A percentile compares a stretch with the other conserved stretches of the same genome.
These are phyloP conservation scores for Macrophya alboannulata DNA, from an alignment of 2,888 invertebrate genomes.

Conservation along the genomic window DNA sequence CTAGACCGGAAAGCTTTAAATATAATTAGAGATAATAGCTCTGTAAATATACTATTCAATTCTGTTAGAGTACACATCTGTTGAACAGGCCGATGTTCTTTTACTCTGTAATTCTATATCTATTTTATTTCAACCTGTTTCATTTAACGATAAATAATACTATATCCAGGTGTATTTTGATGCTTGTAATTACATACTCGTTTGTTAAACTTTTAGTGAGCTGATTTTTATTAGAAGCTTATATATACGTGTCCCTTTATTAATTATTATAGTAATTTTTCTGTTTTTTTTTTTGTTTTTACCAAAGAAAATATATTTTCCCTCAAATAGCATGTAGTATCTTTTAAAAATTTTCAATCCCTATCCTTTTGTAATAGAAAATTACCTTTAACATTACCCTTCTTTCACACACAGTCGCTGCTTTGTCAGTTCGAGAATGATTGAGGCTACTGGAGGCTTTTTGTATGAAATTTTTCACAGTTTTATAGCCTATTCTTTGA, in stretches of 20 bases:
- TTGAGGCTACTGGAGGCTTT: background rate
- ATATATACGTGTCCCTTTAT: background rate
- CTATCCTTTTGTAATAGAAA: background rate
- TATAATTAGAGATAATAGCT: conserved; percentile 52
- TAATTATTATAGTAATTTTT: background rate
- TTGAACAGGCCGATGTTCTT: background rate
- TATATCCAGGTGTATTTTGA: background rate
- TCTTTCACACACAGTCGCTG: background rate
- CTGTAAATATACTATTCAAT: conserved; percentile 17
- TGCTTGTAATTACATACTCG: conserved; percentile 6
- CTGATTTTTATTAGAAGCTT: conserved; percentile 34
- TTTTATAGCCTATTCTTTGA: background rate
- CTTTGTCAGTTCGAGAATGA: background rate
- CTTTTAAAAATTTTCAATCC: background rate
- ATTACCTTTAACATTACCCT: background rate
- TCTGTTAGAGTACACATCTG: conserved; percentile 5
- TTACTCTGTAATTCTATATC: background rate
- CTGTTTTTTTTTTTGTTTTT: background rate
- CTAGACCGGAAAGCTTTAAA: conserved; percentile 37
- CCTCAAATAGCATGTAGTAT: background rate
- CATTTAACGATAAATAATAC: background rate
- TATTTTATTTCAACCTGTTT: background rate
- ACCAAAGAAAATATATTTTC: background rate
- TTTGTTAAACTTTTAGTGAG: background rate
- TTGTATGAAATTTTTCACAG: background rate